These are phyloP conservation scores for Ptychobarbus kaznakovi DNA, from an alignment of 2,797 vertebrate species.

Conservation along the genomic window DNA sequence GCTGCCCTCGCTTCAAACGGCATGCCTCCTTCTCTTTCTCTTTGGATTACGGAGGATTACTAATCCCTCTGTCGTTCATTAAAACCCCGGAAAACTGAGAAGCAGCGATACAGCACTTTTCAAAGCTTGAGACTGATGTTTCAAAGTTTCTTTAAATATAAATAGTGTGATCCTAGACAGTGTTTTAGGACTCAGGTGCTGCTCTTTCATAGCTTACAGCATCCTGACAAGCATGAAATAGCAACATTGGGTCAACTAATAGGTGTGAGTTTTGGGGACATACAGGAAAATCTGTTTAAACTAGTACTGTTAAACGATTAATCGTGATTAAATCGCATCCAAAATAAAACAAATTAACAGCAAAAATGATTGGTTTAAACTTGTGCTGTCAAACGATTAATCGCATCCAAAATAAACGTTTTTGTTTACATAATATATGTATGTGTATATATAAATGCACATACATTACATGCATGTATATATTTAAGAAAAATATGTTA, in stretches of 20 bases:
- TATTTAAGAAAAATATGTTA: too few species aligned
- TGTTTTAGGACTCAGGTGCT: neutral
- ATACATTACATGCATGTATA: too few species aligned
- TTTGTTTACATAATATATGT: too few species aligned
- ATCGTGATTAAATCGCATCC: too few species aligned
- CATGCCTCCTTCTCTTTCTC: slow-evolving; percentile 72
- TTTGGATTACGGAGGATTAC: slow-evolving; percentile 79
- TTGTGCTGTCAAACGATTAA: too few species aligned
- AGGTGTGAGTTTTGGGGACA: neutral
- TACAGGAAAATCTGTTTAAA: neutral
- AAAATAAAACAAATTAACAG: too few species aligned
- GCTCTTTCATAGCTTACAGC: neutral
- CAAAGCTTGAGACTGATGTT: slow-evolving; percentile 10
- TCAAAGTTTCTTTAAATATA: neutral
- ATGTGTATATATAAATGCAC: too few species aligned
- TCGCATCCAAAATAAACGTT: too few species aligned
- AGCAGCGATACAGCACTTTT: slow-evolving; percentile 41
- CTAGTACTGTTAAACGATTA: too few species aligned
- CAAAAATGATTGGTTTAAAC: too few species aligned
- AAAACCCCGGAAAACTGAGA: slow-evolving; percentile 70
- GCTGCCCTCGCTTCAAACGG: slow-evolving; percentile 75
- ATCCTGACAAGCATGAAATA: neutral
- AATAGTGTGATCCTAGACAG: neutral
- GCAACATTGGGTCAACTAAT: neutral
- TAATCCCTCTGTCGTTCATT: slow-evolving; percentile 78